Conservation (phyloP, 2,888 invertebrate genomes). For the Cremastobaeus sp. region DNA sequence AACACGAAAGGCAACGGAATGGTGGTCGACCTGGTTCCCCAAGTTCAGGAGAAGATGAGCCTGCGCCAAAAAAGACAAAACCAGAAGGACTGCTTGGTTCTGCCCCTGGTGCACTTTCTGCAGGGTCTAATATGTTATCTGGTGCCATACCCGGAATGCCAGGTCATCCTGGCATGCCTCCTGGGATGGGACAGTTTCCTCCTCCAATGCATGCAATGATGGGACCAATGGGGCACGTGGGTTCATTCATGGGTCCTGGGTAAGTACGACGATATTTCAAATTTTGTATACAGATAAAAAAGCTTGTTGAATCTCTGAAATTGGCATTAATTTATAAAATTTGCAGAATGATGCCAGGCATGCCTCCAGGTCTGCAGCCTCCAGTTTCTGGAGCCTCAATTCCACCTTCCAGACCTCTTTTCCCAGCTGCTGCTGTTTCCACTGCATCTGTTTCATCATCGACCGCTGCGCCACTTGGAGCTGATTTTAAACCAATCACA, state of each 20-base stretch:
- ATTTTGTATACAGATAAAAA: too few species aligned
- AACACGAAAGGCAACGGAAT: constrained; percentile 93
- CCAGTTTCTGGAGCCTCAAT: constrained; percentile 72
- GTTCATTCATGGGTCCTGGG: constrained; percentile 86
- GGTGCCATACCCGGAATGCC: constrained; percentile 82
- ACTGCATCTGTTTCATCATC: constrained; percentile 80
- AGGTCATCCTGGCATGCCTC: constrained; percentile 79
- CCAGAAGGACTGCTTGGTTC: constrained; percentile 84
- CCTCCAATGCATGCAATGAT: constrained; percentile 81
- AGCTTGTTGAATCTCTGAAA: too few species aligned
- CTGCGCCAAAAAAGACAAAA: constrained; percentile 87
- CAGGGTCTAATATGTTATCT: constrained; percentile 83
- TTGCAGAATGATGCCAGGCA: constrained; percentile 77
- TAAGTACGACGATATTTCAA: constrained; percentile 63
- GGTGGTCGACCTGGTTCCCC: constrained; percentile 85
- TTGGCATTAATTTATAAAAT: not conserved
- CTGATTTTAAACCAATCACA: constrained; percentile 82
- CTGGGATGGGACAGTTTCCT: constrained; percentile 81
- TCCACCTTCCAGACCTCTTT: constrained; percentile 85
- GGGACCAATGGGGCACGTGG: constrained; percentile 85
- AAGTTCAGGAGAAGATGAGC: constrained; percentile 91
- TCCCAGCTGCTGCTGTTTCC: constrained; percentile 85
- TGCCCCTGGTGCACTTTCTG: constrained; percentile 81
- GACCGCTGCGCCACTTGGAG: constrained; percentile 80
- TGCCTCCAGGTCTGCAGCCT: constrained; percentile 78